phyloP scores from a whole-genome alignment of 2,113 vertebrate genomes.

The Piprites chloris region DNA sequence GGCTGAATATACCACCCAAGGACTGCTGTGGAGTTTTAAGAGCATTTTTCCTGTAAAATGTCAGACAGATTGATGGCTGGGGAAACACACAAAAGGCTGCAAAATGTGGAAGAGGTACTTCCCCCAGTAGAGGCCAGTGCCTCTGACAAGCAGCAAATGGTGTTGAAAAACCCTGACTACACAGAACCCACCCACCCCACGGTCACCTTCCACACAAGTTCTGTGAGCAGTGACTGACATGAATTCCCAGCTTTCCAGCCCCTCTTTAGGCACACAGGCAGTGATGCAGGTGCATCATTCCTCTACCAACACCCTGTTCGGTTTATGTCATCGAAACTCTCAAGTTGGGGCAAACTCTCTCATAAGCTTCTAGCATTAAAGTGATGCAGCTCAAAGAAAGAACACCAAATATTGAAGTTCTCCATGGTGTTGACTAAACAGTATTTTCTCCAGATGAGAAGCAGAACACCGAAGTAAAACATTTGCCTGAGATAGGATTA shows the following conservation, averaged over 20 bases:
- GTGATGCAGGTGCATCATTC: neutral
- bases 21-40: neutral
- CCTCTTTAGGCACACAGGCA: neutral
- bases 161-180: neutral
- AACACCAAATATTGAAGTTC: neutral
- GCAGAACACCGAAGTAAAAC: neutral
- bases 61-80: neutral
- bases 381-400: neutral
- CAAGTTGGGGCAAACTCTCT: neutral
- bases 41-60: neutral
- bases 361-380: neutral
- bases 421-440: neutral
- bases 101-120: neutral
- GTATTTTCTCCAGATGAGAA: neutral
- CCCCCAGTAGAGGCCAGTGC: neutral
- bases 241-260: neutral
- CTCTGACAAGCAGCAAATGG: neutral
- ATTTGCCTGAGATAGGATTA: neutral
- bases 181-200: neutral
- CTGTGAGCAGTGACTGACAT: rapidly evolving
- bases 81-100: neutral
- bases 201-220: neutral
- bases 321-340: neutral
- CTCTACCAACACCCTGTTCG: neutral
- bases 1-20: neutral